A percentile compares a stretch with the other conserved stretches of the same genome.
Conservation (phyloP, 2,113 vertebrate genomes). For the Gymnobelideus leadbeateri region DNA sequence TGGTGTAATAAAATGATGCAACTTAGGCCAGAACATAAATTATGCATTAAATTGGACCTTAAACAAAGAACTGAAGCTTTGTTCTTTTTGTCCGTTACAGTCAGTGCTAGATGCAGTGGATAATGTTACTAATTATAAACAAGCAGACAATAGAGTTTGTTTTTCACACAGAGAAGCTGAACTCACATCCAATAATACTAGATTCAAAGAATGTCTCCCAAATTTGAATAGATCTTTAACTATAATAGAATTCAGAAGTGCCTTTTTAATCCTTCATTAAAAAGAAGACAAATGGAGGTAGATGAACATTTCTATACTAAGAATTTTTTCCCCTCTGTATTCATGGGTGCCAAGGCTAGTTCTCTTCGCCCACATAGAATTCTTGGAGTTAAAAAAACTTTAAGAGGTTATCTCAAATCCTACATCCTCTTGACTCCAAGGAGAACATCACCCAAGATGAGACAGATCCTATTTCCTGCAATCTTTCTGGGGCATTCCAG, state of each 20-base stretch:
- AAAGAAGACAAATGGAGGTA: slow-evolving; percentile 26
- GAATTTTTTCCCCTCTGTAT: neutral
- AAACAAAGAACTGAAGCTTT: slow-evolving; percentile 58
- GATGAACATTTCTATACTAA: slow-evolving; percentile 16
- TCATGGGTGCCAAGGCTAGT: neutral
- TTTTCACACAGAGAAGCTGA: slow-evolving; percentile 65
- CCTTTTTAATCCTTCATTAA: slow-evolving; percentile 24
- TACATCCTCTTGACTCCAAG: neutral
- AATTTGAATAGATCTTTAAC: slow-evolving; percentile 61
- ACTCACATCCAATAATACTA: slow-evolving; percentile 13
- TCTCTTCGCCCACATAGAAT: neutral
- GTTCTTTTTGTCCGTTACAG: slow-evolving; percentile 66
- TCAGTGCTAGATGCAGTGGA: slow-evolving; percentile 63
- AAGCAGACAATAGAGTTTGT: slow-evolving; percentile 77
- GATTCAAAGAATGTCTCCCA: neutral
- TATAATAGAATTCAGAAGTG: slow-evolving; percentile 71
- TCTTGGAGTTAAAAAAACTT: neutral
- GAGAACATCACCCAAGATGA: neutral
- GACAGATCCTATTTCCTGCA: slow-evolving; percentile 17
- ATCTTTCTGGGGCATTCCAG: neutral
- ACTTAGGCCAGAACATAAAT: slow-evolving; percentile 30
- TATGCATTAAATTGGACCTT: slow-evolving; percentile 43
- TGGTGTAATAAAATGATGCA: slow-evolving; percentile 29
- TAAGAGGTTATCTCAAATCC: neutral
- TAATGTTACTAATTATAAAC: slow-evolving; percentile 73